Percentiles rank a stretch among this genome's conserved stretches.
These are phyloP conservation scores for Bombus soroeensis DNA, from an alignment of 1,140 invertebrate genomes.

Conservation along the genomic window DNA sequence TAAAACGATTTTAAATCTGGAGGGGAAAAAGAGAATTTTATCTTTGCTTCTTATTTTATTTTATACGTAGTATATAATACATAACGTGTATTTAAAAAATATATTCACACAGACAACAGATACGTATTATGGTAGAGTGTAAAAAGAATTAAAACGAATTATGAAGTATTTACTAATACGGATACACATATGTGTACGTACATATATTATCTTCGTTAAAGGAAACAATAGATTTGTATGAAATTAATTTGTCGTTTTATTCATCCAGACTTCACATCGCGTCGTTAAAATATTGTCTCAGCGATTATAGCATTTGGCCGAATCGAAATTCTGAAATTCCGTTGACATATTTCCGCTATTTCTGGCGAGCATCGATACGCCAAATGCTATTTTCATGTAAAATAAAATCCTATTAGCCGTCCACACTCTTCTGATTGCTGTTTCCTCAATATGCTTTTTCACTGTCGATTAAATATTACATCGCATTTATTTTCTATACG, in stretches of 20 bases:
- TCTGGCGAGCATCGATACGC: neutral
- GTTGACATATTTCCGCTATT: neutral
- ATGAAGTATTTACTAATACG: too few species aligned
- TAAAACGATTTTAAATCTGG: too few species aligned
- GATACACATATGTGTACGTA: neutral
- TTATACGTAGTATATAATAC: too few species aligned
- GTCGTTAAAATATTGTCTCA: neutral
- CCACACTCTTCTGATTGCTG: neutral
- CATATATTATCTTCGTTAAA: neutral
- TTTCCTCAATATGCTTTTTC: neutral
- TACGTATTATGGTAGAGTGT: too few species aligned
- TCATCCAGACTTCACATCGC: neutral
- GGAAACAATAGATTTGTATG: neutral
- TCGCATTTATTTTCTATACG: neutral
- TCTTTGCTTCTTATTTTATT: too few species aligned
- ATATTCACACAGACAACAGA: too few species aligned
- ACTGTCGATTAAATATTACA: neutral
- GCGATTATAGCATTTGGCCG: neutral
- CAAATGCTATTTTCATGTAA: conserved; percentile 19
- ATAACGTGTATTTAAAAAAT: too few species aligned
- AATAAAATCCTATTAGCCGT: conserved; percentile 11
- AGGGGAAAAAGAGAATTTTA: too few species aligned
- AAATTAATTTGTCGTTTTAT: neutral
- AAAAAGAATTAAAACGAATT: too few species aligned
- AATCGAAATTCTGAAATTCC: neutral